These are phyloP conservation scores for Ryuthela nishihirai DNA, from an alignment of 2,888 invertebrate genomes.

Conservation along the genomic window DNA sequence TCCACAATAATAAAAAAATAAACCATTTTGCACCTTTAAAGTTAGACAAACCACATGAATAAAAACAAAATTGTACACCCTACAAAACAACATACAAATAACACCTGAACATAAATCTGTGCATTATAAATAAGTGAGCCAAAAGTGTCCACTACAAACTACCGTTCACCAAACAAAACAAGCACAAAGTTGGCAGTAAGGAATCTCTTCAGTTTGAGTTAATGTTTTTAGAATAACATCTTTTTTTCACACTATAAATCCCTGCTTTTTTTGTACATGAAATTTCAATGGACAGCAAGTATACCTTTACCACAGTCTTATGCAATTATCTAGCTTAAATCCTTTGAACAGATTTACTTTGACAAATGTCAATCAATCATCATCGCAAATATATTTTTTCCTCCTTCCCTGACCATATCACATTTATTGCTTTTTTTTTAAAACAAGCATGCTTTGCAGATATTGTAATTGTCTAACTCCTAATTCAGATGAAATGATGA, in stretches of 20 bases:
- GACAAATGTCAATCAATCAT: too few species aligned
- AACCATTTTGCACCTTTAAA: too few species aligned
- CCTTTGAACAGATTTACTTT: too few species aligned
- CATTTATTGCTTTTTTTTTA: conserved; percentile 30
- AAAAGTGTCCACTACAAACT: conserved; percentile 29
- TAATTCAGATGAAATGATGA: not conserved
- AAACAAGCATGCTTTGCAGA: too few species aligned
- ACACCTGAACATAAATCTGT: too few species aligned
- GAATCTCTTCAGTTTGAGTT: conserved; percentile 14
- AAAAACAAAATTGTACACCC: too few species aligned
- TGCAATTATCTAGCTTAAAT: too few species aligned
- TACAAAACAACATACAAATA: too few species aligned
- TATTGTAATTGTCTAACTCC: not conserved
- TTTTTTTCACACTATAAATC: conserved; percentile 18
- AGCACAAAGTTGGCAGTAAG: conserved; percentile 38
- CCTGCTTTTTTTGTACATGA: not conserved
- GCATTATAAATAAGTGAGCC: conserved; percentile 39
- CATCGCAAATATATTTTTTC: too few species aligned
- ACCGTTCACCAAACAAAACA: conserved; percentile 31
- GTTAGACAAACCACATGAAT: too few species aligned
- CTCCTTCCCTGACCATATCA: conserved; percentile 11
- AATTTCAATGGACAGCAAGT: not conserved
- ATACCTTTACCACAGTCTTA: conserved; percentile 1
- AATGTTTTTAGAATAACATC: conserved; percentile 16
- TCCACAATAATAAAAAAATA: too few species aligned